Percentiles rank a stretch among this genome's conserved stretches.
phyloP scores from a whole-genome alignment of 2,888 invertebrate genomes.

The Sinodicranocentrus sp. region DNA sequence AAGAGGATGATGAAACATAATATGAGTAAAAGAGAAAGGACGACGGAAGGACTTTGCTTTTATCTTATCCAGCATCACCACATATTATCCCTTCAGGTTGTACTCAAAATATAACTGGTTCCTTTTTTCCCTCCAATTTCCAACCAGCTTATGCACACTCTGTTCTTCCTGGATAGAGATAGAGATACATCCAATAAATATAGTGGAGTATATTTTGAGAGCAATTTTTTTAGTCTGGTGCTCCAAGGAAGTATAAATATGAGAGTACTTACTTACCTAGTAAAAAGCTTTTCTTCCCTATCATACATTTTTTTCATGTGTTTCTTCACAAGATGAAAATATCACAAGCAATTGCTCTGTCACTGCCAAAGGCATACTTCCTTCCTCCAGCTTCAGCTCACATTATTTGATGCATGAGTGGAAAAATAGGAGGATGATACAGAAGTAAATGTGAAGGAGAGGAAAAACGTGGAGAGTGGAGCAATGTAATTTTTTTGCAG shows the following conservation, averaged over 20 bases:
- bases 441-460: neutral
- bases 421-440: no score
- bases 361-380: slow-evolving; percentile 33
- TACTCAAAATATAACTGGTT: slow-evolving; percentile 23
- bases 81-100: slow-evolving; percentile 45
- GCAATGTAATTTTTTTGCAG: slow-evolving; percentile 19
- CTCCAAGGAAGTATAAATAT: no score
- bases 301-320: no score
- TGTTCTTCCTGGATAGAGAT: neutral
- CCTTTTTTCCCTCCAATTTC: slow-evolving; percentile 19
- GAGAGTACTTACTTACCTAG: no score
- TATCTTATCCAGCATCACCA: slow-evolving; percentile 49
- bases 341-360: slow-evolving; percentile 52
- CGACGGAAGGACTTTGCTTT: slow-evolving; percentile 17
- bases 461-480: neutral
- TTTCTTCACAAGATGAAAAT: slow-evolving; percentile 48
- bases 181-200: no score
- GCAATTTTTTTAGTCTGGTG: no score
- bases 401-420: no score
- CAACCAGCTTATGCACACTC: slow-evolving; percentile 7
- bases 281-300: no score
- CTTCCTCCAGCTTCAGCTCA: neutral
- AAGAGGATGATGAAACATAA: slow-evolving; percentile 27
- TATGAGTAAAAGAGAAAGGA: neutral
- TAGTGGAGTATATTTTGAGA: no score